Conservation (phyloP, 2,113 vertebrate species). For the Paedocypris sp. region DNA sequence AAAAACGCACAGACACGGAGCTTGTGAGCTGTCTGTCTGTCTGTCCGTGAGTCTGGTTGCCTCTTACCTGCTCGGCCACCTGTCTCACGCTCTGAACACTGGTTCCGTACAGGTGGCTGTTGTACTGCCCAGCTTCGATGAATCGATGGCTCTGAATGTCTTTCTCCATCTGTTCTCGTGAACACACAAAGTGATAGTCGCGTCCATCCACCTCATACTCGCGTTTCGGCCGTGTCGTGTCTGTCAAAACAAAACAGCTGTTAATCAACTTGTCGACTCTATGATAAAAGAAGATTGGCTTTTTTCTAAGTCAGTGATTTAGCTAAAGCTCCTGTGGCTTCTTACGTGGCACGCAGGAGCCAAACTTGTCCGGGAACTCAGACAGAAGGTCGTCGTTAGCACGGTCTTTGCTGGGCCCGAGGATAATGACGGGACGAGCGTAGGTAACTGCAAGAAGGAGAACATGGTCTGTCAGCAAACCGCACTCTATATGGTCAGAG, state of each 20-base stretch:
- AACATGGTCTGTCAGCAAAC: background rate
- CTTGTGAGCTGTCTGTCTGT: background rate
- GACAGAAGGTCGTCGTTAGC: conserved; percentile 8
- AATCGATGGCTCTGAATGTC: conserved; percentile 85
- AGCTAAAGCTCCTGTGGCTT: no score
- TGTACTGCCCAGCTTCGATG: conserved; percentile 81
- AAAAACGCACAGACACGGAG: background rate
- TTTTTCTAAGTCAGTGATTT: no score
- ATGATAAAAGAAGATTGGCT: no score
- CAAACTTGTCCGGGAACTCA: conserved; percentile 12
- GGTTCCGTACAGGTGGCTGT: conserved; percentile 80
- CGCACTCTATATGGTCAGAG: background rate
- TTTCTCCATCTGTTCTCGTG: conserved; percentile 85
- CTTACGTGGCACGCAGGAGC: conserved; percentile 7
- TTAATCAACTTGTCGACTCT: no score
- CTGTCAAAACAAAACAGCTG: conserved; percentile 41
- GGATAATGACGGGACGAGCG: conserved; percentile 9
- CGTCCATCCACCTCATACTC: conserved; percentile 82
- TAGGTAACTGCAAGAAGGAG: background rate
- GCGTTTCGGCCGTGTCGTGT: conserved; percentile 76
- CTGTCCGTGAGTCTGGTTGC: background rate
- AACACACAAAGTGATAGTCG: conserved; percentile 84
- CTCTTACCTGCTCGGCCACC: conserved; percentile 73
- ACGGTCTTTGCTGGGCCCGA: conserved; percentile 6
- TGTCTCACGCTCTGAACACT: conserved; percentile 78